Conservation (phyloP, 2,113 vertebrate genomes). For the Crotalus horridus region DNA sequence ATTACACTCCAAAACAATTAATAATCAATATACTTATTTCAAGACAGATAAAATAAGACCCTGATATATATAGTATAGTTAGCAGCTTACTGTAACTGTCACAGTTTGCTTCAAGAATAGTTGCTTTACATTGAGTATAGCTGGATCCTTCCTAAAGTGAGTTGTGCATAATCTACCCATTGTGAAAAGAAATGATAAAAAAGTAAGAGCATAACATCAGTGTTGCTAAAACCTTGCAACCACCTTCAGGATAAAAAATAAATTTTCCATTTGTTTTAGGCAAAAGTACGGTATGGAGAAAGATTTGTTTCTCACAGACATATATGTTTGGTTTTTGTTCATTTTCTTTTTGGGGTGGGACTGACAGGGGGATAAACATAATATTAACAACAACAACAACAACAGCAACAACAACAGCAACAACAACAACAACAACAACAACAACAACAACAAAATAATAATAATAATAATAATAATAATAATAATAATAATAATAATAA, state of each 20-base stretch:
- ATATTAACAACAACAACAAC: too few species aligned
- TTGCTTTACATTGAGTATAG: background rate
- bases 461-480: too few species aligned
- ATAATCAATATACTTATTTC: background rate
- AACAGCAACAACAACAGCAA: too few species aligned
- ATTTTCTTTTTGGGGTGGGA: background rate
- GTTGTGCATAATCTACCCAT: background rate
- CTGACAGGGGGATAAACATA: background rate
- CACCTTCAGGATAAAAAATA: background rate
- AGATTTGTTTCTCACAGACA: background rate
- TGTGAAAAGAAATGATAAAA: background rate
- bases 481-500: too few species aligned
- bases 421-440: too few species aligned
- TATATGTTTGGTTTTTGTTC: background rate
- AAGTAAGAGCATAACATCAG: background rate
- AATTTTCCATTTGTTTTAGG: background rate
- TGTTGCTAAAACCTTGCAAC: background rate
- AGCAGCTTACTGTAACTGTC: background rate
- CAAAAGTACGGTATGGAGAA: background rate
- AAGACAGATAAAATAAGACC: background rate
- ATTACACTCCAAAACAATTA: background rate
- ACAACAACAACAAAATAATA: too few species aligned
- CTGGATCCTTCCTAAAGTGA: background rate
- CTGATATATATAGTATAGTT: background rate
- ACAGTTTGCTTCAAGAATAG: background rate